Base-by-base conservation (phyloP, 2,888 invertebrate species). In the Sphaeridia pumilis region DNA sequence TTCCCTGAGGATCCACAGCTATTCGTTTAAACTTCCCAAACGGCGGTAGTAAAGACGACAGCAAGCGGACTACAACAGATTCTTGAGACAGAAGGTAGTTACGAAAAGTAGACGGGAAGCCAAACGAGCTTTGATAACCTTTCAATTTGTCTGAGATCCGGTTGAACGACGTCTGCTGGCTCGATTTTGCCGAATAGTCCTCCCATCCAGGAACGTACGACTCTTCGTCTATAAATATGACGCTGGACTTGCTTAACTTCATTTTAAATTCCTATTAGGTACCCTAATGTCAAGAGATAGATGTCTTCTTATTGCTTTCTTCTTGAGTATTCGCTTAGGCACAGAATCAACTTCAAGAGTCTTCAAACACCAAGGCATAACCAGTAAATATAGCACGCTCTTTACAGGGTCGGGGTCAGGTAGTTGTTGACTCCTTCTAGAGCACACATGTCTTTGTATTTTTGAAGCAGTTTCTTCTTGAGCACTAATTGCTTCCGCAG, bases 381-480 rank as follows among this genome's bases (percentile, higher is more conserved):
- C n/a, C n/a, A n/a, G n/a, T n/a, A n/a, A n/a, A n/a, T n/a, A n/a
- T n/a, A n/a, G n/a, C n/a, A n/a, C n/a, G n/a, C n/a, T n/a, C n/a
- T n/a, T 53, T 28, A 47, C 20, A 53, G 34, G 12, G 52, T 53
- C 7, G 60, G 58, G 14, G 58, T 58, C 7, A 63, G 58, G 48
- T 61, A 63, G 36, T 61, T 59, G 24, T 63, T 60, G 2, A 65
- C 60, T 24, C 60, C 60, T 46, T 63, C 63, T 60, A 72, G 70
- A 21, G 67, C 66, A 51, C 85, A 86, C 77, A 84, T 84, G 68
- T 86, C 87, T 69, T 88, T 83, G 71, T 93, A 94, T 70, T 92
- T 93, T 63, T 84, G 80, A 42, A 94, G 74, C 3, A 94, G 76
- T 69, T 92, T 86, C 61, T 86, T 81, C 70, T 95, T 94, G 45